These are phyloP conservation scores for Pocillopora meandrina DNA, from an alignment of 92 coral and sea anemone species.

Conservation along the genomic window DNA sequence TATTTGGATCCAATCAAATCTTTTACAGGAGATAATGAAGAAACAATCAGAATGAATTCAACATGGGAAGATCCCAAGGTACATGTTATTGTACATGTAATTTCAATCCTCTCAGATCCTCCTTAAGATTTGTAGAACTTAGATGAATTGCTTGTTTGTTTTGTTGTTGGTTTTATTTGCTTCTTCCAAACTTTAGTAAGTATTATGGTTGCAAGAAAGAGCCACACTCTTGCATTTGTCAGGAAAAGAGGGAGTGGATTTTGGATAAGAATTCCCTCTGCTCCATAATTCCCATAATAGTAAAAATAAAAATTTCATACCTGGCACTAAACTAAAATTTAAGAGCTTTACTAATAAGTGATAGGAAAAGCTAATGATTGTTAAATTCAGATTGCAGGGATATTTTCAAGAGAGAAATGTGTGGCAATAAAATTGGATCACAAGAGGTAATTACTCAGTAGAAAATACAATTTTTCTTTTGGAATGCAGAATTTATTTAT, in stretches of 20 bases:
- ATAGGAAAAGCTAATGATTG: conserved; percentile 2
- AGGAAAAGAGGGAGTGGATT: too few relatives aligned
- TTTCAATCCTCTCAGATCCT: not conserved
- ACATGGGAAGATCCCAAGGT: conserved; percentile 82
- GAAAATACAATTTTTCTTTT: too few relatives aligned
- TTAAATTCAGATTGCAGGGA: conserved; percentile 66
- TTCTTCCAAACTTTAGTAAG: too few relatives aligned
- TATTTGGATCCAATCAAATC: not conserved
- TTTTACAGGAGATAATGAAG: conserved; percentile 74
- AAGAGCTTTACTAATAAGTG: not conserved
- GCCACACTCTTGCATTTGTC: too few relatives aligned
- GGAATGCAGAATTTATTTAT: too few relatives aligned
- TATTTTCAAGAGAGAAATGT: conserved; percentile 76
- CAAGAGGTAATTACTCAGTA: conserved; percentile 57
- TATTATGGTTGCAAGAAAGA: too few relatives aligned
- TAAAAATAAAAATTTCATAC: not conserved
- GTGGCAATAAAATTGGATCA: conserved; percentile 79
- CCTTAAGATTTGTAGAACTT: not conserved
- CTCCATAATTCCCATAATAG: too few relatives aligned
- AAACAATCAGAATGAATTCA: conserved; percentile 74
- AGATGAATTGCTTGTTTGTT: too few relatives aligned
- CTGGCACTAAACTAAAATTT: not conserved
- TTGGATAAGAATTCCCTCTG: too few relatives aligned
- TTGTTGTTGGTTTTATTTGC: too few relatives aligned
- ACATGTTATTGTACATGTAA: not conserved